Percentiles rank a stretch among this genome's conserved stretches.
Evolutionary conservation across 2,888 invertebrate species (phyloP).

Genomic region (Aspidapion aeneum): DNA sequence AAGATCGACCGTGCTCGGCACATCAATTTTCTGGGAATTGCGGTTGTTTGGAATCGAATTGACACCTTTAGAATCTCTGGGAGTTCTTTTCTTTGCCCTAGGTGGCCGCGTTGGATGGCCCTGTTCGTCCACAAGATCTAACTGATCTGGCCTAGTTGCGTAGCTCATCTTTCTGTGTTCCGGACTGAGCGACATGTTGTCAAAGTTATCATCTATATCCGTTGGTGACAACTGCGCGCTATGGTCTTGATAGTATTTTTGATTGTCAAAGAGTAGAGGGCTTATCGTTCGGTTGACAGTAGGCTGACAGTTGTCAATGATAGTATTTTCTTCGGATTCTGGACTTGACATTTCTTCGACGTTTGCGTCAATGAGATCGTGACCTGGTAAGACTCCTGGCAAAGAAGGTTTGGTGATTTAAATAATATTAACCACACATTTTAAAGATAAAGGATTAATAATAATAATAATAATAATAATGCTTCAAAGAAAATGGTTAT

Average conservation of each 20-base stretch:
- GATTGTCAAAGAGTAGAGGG: neutral
- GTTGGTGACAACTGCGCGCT: conserved; percentile 37
- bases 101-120: conserved; percentile 57
- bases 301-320: conserved; percentile 34
- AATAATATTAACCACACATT: conserved; percentile 42
- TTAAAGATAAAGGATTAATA: no score
- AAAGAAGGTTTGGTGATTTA: conserved; percentile 49
- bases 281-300: neutral
- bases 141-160: conserved; percentile 58
- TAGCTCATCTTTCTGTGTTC: conserved; percentile 30
- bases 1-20: conserved; percentile 67
- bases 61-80: neutral
- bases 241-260: neutral
- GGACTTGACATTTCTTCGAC: conserved; percentile 38
- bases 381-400: conserved; percentile 32
- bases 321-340: conserved; percentile 43
- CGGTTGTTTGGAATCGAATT: neutral
- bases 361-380: conserved; percentile 35
- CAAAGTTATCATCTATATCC: conserved; percentile 34
- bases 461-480: no score
- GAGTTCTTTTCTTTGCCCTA: conserved; percentile 50
- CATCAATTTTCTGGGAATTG: conserved; percentile 48
- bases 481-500: no score
- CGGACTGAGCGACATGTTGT: conserved; percentile 34
- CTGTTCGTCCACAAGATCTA: conserved; percentile 56